phyloP scores from a whole-genome alignment of 1,140 invertebrate genomes.

The Bombus cullumanus region DNA sequence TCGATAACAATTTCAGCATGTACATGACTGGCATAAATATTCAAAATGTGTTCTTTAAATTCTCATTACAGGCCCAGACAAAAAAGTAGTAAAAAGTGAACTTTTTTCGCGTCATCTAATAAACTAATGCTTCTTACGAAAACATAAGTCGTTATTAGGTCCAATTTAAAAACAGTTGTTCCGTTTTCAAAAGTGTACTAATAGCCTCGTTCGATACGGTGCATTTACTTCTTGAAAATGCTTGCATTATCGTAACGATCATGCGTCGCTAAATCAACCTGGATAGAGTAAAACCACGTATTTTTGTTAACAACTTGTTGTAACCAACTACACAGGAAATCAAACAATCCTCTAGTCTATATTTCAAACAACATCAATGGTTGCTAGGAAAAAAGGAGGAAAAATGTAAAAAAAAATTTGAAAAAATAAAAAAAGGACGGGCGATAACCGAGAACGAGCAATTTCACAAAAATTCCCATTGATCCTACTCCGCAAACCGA shows the following conservation, averaged over 20 bases:
- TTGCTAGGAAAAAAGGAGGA: not conserved
- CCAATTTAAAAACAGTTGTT: no score
- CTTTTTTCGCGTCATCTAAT: no score
- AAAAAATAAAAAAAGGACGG: not conserved
- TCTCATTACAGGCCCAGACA: no score
- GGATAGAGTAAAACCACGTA: not conserved
- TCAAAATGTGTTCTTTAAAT: no score
- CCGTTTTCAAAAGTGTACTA: no score
- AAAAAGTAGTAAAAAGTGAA: no score
- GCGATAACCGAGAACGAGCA: not conserved
- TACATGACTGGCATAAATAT: no score
- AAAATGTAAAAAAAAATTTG: not conserved
- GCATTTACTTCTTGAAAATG: not conserved
- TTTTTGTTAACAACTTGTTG: not conserved
- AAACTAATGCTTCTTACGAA: no score
- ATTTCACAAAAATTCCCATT: not conserved
- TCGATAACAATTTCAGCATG: no score
- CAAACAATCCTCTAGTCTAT: not conserved
- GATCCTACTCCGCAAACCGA: not conserved
- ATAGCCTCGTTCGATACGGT: no score
- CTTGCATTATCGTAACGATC: not conserved
- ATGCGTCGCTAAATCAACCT: not conserved
- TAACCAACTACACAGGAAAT: not conserved
- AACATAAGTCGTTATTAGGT: no score
- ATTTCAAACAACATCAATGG: not conserved